phyloP scores from a whole-genome alignment of 2,797 vertebrate genomes.

The Danio albolineatus region DNA sequence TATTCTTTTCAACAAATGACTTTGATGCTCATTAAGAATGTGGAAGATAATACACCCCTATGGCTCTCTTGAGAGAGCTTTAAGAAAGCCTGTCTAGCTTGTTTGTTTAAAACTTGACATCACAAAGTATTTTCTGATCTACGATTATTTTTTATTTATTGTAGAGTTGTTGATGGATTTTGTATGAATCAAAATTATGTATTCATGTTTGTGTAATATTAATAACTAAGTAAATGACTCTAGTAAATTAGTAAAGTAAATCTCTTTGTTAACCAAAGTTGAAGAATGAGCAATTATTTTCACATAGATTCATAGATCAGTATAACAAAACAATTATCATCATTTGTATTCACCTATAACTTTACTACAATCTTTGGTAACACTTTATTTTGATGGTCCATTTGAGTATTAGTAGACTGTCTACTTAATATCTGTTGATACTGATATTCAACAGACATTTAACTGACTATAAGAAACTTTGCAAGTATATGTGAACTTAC shows the following conservation, averaged over 20 bases:
- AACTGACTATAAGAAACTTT: too few relatives aligned
- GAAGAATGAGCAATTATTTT: background rate
- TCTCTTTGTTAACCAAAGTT: background rate
- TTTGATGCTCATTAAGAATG: constrained; percentile 55
- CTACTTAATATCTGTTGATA: too few relatives aligned
- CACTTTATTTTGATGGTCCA: too few relatives aligned
- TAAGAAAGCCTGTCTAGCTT: constrained; percentile 7
- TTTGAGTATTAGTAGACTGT: too few relatives aligned
- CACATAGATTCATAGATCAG: too few relatives aligned
- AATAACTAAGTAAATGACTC: background rate
- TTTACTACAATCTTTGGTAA: too few relatives aligned
- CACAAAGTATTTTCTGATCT: background rate
- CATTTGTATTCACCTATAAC: background rate
- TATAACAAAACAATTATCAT: background rate
- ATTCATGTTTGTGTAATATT: background rate
- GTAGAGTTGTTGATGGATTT: background rate
- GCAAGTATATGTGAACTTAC: too few relatives aligned
- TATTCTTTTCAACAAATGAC: constrained; percentile 38
- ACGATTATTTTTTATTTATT: background rate
- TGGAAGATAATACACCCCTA: constrained; percentile 21
- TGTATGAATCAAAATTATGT: background rate
- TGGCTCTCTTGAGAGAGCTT: constrained; percentile 25
- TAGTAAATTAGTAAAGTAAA: too few relatives aligned
- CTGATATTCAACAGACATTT: too few relatives aligned
- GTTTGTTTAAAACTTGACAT: background rate